phyloP scores from a whole-genome alignment of 2,888 invertebrate species.

The Pyrrhosoma nymphula region DNA sequence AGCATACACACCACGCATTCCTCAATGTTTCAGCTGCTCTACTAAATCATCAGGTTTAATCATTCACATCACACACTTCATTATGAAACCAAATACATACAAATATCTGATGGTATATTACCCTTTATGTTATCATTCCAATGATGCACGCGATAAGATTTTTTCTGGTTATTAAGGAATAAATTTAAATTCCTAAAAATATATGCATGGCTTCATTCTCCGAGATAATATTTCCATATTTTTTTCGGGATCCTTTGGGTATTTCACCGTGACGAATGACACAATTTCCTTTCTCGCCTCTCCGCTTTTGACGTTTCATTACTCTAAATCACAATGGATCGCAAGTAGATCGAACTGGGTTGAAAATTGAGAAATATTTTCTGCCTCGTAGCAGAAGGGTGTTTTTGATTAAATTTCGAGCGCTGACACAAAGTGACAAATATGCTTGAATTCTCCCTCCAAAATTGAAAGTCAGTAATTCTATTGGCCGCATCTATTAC shows the following conservation, averaged over 20 bases:
- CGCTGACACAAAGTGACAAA: slow-evolving; percentile 1
- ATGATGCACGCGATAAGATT: no score
- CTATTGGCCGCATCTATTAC: no score
- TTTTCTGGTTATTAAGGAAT: neutral
- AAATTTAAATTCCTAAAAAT: neutral
- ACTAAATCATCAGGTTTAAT: no score
- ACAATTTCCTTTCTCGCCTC: neutral
- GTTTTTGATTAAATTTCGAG: neutral
- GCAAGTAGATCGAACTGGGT: neutral
- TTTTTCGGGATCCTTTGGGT: neutral
- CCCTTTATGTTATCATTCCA: no score
- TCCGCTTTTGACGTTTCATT: neutral
- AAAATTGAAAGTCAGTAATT: no score
- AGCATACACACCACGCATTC: no score
- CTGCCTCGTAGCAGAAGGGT: neutral
- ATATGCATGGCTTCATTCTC: neutral
- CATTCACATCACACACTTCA: no score
- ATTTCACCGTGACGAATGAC: neutral
- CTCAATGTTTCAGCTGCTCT: no score
- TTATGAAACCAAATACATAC: no score
- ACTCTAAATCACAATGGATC: slow-evolving; percentile 18
- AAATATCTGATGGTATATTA: no score
- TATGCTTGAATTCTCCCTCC: neutral
- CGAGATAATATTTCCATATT: neutral
- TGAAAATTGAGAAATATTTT: neutral